phyloP scores from a whole-genome alignment of 2,113 vertebrate species.

The Rhombomys opimus region DNA sequence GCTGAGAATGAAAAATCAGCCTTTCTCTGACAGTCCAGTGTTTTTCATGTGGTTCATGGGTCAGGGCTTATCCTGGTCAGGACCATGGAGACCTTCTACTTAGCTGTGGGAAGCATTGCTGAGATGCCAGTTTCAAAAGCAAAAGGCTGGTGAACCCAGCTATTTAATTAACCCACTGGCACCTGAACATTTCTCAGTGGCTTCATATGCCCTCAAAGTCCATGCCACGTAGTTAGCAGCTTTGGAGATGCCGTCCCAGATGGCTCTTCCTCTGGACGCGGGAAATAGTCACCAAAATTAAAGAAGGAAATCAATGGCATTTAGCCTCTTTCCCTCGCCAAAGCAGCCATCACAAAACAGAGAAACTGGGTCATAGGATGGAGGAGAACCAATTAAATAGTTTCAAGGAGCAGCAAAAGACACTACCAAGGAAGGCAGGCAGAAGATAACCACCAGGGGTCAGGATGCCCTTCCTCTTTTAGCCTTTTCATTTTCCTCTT shows the following conservation, averaged over 20 bases:
- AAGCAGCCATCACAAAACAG: constrained; percentile 53
- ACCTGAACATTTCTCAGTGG: constrained; percentile 22
- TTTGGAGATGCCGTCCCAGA: constrained; percentile 60
- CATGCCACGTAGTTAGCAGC: constrained; percentile 56
- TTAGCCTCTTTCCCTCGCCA: constrained; percentile 63
- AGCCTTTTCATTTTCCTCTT: constrained; percentile 53
- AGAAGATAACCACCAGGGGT: constrained; percentile 67
- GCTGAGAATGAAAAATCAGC: not conserved
- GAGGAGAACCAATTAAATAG: constrained; percentile 61
- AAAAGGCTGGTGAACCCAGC: constrained; percentile 52
- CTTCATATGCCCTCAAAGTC: not conserved
- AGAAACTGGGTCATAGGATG: constrained; percentile 62
- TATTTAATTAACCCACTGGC: constrained; percentile 19
- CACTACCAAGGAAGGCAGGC: not conserved
- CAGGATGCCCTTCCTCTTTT: constrained; percentile 47
- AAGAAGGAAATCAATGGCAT: constrained; percentile 69
- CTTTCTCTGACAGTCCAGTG: not conserved
- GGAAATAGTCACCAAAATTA: constrained; percentile 76
- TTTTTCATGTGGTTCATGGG: not conserved
- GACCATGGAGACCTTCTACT: not conserved
- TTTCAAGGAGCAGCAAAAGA: constrained; percentile 4
- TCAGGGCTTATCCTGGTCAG: not conserved
- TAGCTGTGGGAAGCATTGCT: not conserved
- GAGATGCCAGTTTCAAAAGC: constrained; percentile 40
- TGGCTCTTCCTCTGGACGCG: constrained; percentile 57